Base-by-base conservation (phyloP, 2,888 invertebrate species). In the Eueremaeus valkanovi region DNA sequence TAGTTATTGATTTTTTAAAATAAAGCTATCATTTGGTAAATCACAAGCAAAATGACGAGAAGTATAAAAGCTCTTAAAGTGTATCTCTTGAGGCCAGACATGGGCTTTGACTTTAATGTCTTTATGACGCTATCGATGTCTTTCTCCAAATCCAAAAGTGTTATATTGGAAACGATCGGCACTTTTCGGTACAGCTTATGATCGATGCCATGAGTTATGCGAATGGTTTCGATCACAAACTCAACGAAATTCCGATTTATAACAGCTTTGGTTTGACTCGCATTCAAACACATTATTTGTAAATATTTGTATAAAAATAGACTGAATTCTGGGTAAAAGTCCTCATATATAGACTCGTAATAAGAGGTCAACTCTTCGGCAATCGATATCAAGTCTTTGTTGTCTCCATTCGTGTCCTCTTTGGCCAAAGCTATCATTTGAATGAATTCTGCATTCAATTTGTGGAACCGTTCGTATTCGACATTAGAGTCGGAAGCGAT, bases 171-270 rank as follows among this genome's bases (percentile, higher is more conserved):
- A 24, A 68, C 27, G 42, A 75, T n/a, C 33, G 21, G 33, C 11
- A 72, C n/a, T 61, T 75, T 55, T 21, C 75, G 49, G 36, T 58
- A 75, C 18, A 75, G 11, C n/a, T 55, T 45, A 40, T 75, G 75
- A 42, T 75, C 75, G 24, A 75, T 27, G 1, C 75, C 75, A 45
- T 75, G 75, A 21, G 75, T 72, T 18, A 40, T 49, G 27, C 55
- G 31, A 33, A 75, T 55, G 24, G 11, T 58, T 29, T 31, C 27
- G 9, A 75, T 33, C 3, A 68, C 68, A 24, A 68, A 68, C 9
- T 6, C 5, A 3, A 68, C 0, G 21, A 68, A 68, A 2, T 68
- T 24, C 6, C 36, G 2, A 42, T 42, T 68, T 16, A 68, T 42
- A 27, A 11, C 27, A 1, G 1, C 24, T 42, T 68, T 68, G n/a